These are phyloP conservation scores for Peromyscus nudipes DNA, from an alignment of 2,797 vertebrate species.

Conservation along the genomic window DNA sequence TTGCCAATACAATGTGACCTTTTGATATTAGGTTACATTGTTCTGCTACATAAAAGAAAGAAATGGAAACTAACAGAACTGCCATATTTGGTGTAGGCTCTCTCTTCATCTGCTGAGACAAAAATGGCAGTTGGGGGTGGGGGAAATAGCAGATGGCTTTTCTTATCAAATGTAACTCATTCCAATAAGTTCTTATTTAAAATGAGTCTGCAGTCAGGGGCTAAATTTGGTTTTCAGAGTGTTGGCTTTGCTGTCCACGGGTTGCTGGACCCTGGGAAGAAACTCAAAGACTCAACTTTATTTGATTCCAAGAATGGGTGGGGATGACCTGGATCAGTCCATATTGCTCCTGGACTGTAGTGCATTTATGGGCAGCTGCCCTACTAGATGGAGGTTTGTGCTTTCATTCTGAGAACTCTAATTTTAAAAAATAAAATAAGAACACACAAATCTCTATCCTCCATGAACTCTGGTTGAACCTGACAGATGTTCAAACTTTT, in stretches of 20 bases:
- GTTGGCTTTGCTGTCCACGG: neutral
- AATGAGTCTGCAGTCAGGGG: neutral
- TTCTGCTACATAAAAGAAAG: neutral
- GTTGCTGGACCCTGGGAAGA: neutral
- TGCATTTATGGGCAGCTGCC: neutral
- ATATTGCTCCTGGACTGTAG: neutral
- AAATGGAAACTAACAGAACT: neutral
- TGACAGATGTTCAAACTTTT: constrained; percentile 67
- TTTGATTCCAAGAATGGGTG: neutral
- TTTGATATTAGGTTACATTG: neutral
- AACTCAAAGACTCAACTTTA: neutral
- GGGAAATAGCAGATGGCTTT: neutral
- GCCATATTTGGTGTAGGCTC: neutral
- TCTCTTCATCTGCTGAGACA: neutral
- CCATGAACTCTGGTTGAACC: constrained; percentile 70
- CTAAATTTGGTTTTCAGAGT: neutral
- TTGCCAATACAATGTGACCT: neutral
- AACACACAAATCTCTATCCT: neutral
- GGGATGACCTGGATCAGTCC: neutral
- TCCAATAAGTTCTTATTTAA: constrained; percentile 3
- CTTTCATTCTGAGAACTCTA: neutral
- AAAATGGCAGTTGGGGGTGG: neutral
- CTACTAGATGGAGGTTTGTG: neutral
- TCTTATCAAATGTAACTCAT: neutral
- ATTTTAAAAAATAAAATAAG: neutral